Percentiles rank a stretch among this genome's conserved stretches.
These are phyloP conservation scores for Acrossocheilus fasciatus DNA, from an alignment of 2,797 vertebrate genomes.

Conservation along the genomic window DNA sequence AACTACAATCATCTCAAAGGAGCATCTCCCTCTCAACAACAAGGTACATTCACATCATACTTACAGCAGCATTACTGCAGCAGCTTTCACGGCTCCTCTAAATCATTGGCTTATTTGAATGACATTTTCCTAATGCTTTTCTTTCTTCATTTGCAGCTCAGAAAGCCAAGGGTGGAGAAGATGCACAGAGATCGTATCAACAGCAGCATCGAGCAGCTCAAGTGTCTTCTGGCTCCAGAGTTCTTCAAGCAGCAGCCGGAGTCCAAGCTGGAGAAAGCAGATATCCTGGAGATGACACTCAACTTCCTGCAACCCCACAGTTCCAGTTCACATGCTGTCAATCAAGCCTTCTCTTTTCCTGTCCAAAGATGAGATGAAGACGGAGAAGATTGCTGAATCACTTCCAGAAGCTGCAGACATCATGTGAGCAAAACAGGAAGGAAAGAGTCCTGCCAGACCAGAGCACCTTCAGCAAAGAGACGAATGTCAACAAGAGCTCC, in stretches of 20 bases:
- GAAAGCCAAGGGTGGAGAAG: slow-evolving; percentile 54
- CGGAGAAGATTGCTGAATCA: not conserved
- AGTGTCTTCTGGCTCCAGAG: slow-evolving; percentile 66
- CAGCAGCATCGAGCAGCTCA: slow-evolving; percentile 26
- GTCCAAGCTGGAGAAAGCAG: slow-evolving; percentile 83
- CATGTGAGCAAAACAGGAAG: slow-evolving; percentile 29
- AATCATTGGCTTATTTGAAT: not conserved
- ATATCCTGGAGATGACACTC: slow-evolving; percentile 63
- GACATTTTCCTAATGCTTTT: not conserved
- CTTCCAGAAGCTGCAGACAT: slow-evolving; percentile 13
- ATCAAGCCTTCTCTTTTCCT: not conserved
- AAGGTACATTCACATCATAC: slow-evolving; percentile 8
- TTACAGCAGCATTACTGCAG: not conserved
- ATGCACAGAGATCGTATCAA: slow-evolving; percentile 61
- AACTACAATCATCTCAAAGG: slow-evolving; percentile 74
- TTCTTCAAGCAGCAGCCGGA: slow-evolving; percentile 36
- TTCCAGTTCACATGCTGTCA: slow-evolving; percentile 63
- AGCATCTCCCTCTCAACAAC: slow-evolving; percentile 64
- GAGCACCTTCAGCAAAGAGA: not conserved
- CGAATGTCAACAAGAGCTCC: not conserved
- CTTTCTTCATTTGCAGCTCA: slow-evolving; percentile 37
- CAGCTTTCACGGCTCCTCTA: not conserved
- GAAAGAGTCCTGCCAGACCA: not conserved
- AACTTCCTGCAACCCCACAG: no score
- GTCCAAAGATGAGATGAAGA: slow-evolving; percentile 4